Base-by-base conservation (phyloP, 1,140 invertebrate species). In the Globodera rostochiensis region DNA sequence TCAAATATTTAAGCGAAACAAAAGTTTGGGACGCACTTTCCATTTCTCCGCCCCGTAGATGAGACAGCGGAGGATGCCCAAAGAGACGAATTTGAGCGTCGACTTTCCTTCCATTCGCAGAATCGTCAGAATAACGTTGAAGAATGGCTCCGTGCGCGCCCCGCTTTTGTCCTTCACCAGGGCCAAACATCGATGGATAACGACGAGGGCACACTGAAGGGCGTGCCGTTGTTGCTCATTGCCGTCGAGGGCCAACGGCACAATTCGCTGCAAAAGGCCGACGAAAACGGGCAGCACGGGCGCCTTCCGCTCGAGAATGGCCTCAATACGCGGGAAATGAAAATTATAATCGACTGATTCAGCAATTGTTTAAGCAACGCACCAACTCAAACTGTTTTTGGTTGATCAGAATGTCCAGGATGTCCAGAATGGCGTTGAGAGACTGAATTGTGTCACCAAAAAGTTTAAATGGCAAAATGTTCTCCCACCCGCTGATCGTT, bases 61-160 rank as follows among this genome's bases (percentile, higher is more conserved):
- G 21, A 78, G 70, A 66, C 49, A 66, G 45, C 77, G 53, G 25
- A 78, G 64, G 36, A 78, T 78, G n/a, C 77, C 77, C 57, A 78
- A 36, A 19, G 77, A 64, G 36, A 78, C 21, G 60, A 66, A 78
- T 78, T 47, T 66, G 25, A 69, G 53, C 11, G 19, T 78, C 50
- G 64, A 19, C 15, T 64, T 64, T 25, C 77, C 66, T n/a, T 46
- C 21, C 21, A 78, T 46, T 64, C 8, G 49, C 64, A 78, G 11
- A 46, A 78, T 36, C 49, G 45, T 25, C 49, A 78, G 64, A 21
- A 78, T 25, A 7, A 64, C 47, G 50, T 6, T n/a, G 19, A 78
- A 69, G 21, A 78, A 50, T 45, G 36, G 46, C 49, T 78, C 64
- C 15, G 25, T 78, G 45, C 77, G 66, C 19, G 77, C 77, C 49